These are phyloP conservation scores for Oryzaephilus surinamensis DNA, from an alignment of 1,140 invertebrate species.

Conservation along the genomic window DNA sequence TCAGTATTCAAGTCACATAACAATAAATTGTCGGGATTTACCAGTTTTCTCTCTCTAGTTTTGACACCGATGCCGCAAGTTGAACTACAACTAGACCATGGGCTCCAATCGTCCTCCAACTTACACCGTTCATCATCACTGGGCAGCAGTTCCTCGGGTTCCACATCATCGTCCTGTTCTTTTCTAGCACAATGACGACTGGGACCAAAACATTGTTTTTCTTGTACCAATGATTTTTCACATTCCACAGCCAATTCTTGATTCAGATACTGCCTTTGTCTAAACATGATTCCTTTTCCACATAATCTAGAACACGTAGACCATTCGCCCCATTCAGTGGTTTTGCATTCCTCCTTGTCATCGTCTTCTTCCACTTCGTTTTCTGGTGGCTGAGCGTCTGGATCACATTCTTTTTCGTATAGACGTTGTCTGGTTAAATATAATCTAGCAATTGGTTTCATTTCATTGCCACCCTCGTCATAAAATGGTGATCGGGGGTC, in stretches of 20 bases:
- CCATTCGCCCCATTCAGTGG: conserved; percentile 47
- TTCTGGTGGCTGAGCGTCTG: conserved; percentile 6
- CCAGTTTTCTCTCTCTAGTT: not conserved
- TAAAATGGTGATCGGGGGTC: conserved; percentile 86
- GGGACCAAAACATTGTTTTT: not conserved
- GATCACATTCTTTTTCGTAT: conserved; percentile 74
- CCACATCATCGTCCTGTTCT: too few species aligned
- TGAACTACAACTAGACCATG: not conserved
- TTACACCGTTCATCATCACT: conserved; percentile 1
- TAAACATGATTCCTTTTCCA: too few species aligned
- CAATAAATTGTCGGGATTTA: not conserved
- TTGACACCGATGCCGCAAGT: not conserved
- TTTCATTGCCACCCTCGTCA: conserved; percentile 62
- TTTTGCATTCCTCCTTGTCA: conserved; percentile 7
- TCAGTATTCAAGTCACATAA: too few species aligned
- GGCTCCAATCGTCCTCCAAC: not conserved
- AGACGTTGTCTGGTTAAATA: conserved; percentile 68
- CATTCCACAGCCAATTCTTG: conserved; percentile 6
- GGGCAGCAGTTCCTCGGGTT: too few species aligned
- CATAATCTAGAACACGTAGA: conserved; percentile 47
- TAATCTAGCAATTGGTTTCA: conserved; percentile 83
- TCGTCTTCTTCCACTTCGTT: conserved; percentile 1
- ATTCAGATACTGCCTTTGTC: conserved; percentile 7
- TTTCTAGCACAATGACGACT: not conserved
- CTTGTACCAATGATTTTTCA: not conserved